Evolutionary conservation across 2,113 vertebrate genomes (phyloP).

Genomic region (Xenopus laevis): DNA sequence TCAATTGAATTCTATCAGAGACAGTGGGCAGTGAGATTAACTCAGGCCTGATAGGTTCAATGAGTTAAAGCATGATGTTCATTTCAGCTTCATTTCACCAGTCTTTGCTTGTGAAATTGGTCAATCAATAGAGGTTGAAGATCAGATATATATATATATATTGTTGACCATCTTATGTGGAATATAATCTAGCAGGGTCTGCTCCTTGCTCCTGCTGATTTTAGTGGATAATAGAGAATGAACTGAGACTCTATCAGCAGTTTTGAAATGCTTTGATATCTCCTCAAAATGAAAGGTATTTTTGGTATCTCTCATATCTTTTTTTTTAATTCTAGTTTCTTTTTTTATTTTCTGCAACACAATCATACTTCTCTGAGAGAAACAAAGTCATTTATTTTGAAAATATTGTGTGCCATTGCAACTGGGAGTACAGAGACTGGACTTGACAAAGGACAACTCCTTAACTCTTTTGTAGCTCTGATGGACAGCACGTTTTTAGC

Average conservation of each 20-base stretch:
- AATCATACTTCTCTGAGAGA: constrained; percentile 68
- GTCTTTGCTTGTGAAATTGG: constrained; percentile 91
- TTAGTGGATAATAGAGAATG: constrained; percentile 72
- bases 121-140: constrained; percentile 94
- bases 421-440: constrained; percentile 44
- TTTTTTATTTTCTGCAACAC: constrained; percentile 62
- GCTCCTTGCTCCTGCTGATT: constrained; percentile 67
- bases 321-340: constrained; percentile 26
- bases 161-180: constrained; percentile 74
- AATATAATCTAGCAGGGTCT: constrained; percentile 74
- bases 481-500: background rate
- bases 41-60: constrained; percentile 96
- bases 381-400: constrained; percentile 84
- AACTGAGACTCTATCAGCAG: constrained; percentile 75
- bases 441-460: background rate
- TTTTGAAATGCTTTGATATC: constrained; percentile 76
- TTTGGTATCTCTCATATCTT: constrained; percentile 74
- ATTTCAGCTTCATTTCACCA: constrained; percentile 94
- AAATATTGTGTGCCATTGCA: constrained; percentile 73
- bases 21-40: constrained; percentile 97
- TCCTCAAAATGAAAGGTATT: constrained; percentile 82
- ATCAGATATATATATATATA: constrained; percentile 85
- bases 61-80: constrained; percentile 97
- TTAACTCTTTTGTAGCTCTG: constrained; percentile 31
- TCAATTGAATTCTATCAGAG: constrained; percentile 99